A percentile compares a stretch with the other conserved stretches of the same genome.
These are phyloP conservation scores for Diorhabda sublineata DNA, from an alignment of 1,140 invertebrate species.

Conservation along the genomic window DNA sequence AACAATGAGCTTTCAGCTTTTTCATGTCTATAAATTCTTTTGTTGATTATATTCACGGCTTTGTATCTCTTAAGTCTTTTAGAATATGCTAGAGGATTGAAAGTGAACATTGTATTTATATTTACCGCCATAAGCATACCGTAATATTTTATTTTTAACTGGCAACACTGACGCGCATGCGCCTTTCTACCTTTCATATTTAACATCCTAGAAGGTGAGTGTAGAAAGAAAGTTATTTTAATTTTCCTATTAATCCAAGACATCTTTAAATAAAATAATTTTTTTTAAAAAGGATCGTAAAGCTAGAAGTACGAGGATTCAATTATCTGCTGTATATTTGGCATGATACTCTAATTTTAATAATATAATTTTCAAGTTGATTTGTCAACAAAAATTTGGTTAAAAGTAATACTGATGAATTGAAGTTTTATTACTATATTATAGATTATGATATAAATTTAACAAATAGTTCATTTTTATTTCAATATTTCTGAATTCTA, in stretches of 20 bases:
- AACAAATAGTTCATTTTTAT: background rate
- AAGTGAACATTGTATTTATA: too few species aligned
- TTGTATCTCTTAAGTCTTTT: too few species aligned
- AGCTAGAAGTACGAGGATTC: background rate
- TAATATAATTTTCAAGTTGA: constrained; percentile 4
- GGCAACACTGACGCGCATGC: constrained; percentile 1
- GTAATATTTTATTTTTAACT: background rate
- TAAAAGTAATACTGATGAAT: constrained; percentile 12
- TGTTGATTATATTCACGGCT: too few species aligned
- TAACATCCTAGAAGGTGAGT: constrained; percentile 29
- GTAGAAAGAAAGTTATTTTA: background rate
- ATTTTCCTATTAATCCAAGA: constrained; percentile 18
- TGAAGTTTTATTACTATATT: constrained; percentile 7
- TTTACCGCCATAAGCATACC: background rate
- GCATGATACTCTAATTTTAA: too few species aligned
- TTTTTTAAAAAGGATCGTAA: background rate
- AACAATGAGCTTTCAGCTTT: too few species aligned
- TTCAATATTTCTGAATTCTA: constrained; percentile 10
- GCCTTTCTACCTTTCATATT: background rate
- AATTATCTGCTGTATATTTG: constrained; percentile 3
- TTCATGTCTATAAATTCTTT: too few species aligned
- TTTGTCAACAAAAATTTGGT: constrained; percentile 28
- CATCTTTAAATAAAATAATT: constrained; percentile 13
- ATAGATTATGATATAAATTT: background rate
- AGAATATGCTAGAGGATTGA: too few species aligned